Evolutionary conservation across 1,140 invertebrate genomes (phyloP).

Genomic region (Paraescarpia echinospica): DNA sequence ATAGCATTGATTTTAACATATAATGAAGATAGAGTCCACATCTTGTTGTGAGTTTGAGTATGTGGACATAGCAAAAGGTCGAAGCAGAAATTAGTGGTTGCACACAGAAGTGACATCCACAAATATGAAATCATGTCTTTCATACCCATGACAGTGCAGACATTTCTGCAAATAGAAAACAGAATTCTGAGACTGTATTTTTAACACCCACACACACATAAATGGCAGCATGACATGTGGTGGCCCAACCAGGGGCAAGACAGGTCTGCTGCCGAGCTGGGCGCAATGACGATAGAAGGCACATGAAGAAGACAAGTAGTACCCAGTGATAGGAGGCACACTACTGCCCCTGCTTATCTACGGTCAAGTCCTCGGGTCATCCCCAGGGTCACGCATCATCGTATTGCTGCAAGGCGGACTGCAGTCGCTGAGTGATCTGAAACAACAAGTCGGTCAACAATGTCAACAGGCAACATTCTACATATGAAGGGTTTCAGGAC

Average conservation of each 20-base stretch:
- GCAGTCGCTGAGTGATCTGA: constrained; percentile 36
- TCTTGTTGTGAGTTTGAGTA: too few relatives aligned
- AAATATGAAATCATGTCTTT: neutral
- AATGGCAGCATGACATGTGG: neutral
- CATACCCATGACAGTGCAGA: neutral
- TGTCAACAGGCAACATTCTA: constrained; percentile 4
- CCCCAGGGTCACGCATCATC: constrained; percentile 12
- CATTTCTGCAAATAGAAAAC: neutral
- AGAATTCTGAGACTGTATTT: neutral
- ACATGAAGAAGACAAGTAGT: neutral
- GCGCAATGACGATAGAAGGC: neutral
- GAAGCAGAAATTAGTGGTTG: neutral
- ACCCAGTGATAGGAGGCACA: neutral
- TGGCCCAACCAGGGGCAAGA: neutral
- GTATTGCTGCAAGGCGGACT: constrained; percentile 36
- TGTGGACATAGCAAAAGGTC: neutral
- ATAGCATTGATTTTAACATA: too few relatives aligned
- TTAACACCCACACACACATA: neutral
- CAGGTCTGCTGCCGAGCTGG: neutral
- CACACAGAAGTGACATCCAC: neutral
- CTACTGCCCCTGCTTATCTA: neutral
- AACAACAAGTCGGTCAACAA: constrained; percentile 21
- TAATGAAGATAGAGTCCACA: neutral
- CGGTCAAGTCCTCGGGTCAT: too few relatives aligned
- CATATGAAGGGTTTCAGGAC: neutral